Evolutionary conservation across 2,797 vertebrate genomes (phyloP).

Genomic region (Luscinia luscinia): DNA sequence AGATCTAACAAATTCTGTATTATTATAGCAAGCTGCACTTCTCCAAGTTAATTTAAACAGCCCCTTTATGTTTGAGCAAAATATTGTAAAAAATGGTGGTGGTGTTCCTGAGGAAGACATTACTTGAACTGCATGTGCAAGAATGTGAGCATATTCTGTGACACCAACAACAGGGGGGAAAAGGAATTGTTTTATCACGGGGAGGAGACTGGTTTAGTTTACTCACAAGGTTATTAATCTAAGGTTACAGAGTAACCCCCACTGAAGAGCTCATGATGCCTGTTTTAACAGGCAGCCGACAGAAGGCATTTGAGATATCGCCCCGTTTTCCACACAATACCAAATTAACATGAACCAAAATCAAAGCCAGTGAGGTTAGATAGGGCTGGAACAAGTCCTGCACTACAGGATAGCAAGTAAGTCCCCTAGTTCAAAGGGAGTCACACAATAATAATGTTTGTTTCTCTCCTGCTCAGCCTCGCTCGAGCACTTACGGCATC

Average conservation of each 20-base stretch:
- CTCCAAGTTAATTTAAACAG: not conserved
- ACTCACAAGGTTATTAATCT: not conserved
- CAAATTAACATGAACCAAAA: not conserved
- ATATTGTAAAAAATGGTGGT: not conserved
- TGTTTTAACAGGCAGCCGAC: not conserved
- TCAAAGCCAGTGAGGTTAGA: not conserved
- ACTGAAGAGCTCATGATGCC: not conserved
- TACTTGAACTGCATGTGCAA: accelerated
- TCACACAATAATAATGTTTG: not conserved
- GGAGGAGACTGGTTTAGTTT: not conserved
- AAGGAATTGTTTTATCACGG: not conserved
- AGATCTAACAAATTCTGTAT: not conserved
- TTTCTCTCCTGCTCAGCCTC: not conserved
- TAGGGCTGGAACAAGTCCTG: not conserved
- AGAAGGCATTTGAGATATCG: not conserved
- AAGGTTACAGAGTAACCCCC: not conserved
- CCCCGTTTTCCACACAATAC: not conserved
- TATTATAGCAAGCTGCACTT: not conserved
- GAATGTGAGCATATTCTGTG: accelerated
- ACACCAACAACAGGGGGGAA: not conserved
- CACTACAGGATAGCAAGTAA: accelerated
- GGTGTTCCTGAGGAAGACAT: not conserved
- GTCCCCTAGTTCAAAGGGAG: not conserved
- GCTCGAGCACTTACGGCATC: not conserved
- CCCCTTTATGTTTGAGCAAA: not conserved